Evolutionary conservation across 2,113 vertebrate species (phyloP), one percentile per base, ranked within the genome.

Genomic region (Salvelinus namaycush): DNA sequence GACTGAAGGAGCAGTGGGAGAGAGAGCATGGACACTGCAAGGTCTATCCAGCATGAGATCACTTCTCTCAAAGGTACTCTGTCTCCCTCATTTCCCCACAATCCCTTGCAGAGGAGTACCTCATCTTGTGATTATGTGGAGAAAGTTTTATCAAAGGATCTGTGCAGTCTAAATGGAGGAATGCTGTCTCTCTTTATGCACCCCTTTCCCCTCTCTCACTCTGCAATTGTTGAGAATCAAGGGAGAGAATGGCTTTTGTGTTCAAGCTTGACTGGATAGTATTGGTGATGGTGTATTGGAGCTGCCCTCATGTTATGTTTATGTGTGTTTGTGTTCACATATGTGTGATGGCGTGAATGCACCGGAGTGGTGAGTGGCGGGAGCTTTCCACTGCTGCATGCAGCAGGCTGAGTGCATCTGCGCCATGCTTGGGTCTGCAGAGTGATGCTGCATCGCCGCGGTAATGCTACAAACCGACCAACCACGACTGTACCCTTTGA

Each of bases 1-100:
- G 12, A 29, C 57, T 49, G 60, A n/a, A 44, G 59, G 7, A 34
- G 31, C 59, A 74, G 59, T 22, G 34, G 31, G 83, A 87, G 34
- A 8, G 71, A 0, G 8, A 86, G 73, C 84, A 94, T 95, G 94
- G 95, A 96, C 85, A 84, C 91, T 18, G 91, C 89, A 2, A 87
- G 96, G 80, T 96, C 95, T 75, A 97, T 97, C 86, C 96, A 97
- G 90, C 93, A 95, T 1, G 96, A 97, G 92, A 97, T 97, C 94
- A 94, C 89, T 89, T 96, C 96, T 76, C 95, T 97, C 8, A 97
- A 97, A 97, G 96, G 96, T 97, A 95, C 64, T 31, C 29, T 20
- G 44, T 26, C 22, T 34, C 22, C 24, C 49, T 16, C 64, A 67
- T 73, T 88, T 76, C 82, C 85, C 86, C 8, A 83, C 51, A 82